Base-by-base conservation (phyloP, 2,888 invertebrate genomes). In the Epinotia brunnichana region DNA sequence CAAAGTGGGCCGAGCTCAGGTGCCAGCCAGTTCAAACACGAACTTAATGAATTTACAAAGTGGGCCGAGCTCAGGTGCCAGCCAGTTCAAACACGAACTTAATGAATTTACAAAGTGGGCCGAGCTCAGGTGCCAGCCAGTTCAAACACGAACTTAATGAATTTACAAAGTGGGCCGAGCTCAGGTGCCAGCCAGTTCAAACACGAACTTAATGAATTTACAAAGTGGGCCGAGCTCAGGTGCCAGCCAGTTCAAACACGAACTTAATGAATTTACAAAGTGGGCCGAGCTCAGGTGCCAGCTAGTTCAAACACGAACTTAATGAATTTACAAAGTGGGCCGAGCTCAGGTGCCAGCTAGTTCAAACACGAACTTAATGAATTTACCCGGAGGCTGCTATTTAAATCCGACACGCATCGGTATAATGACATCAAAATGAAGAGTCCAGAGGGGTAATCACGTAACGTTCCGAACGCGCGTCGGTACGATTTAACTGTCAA, bases 351-450 rank as follows among this genome's bases (percentile, higher is more conserved):
- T n/a, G 21, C 59, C n/a, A 19, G 3, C 48, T 19, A 59, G 48
- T 68, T 15, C 15, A 44, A 68, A 59, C 44, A 57, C 24, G 19
- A 24, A 48, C 56, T 57, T 59, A 59, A 68, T 68, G 29, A 48
- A 57, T 68, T 35, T 59, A 17, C 48, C 67, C 57, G 17, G 29
- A 35, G 59, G 67, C 44, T 57, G 13, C 57, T 44, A 59, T 68
- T 68, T 48, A 44, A 59, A 68, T 59, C 54, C 41, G 66, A 54
- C 66, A 56, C 39, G 66, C 54, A 66, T 56, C 66, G 41, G 56
- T 56, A 41, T 66, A 66, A 61, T 51, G 41, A 61, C 69, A 62
- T 56, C 61, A 63, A 62, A 72, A 48, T 48, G 48, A 15, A 48
- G 7, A 48, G 5, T 48, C n/a, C n/a, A n/a, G 48, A n/a, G 4